phyloP scores from a whole-genome alignment of 2,888 invertebrate species.

The Dryobotodes eremita region DNA sequence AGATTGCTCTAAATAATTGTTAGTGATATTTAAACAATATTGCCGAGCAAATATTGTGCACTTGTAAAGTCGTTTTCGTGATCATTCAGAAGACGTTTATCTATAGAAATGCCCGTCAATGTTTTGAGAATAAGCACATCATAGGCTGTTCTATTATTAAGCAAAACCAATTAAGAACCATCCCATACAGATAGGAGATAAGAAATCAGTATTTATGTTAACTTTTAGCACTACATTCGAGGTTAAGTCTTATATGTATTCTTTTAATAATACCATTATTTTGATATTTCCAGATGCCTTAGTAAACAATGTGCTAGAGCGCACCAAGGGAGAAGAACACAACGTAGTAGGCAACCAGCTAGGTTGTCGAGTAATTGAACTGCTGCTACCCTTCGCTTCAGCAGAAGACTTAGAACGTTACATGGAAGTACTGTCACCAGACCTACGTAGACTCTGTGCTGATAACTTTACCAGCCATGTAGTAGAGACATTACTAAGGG shows the following conservation, averaged over 20 bases:
- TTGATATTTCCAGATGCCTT: conserved; percentile 90
- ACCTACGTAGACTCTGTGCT: conserved; percentile 93
- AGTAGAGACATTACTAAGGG: conserved; percentile 92
- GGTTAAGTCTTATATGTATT: background rate
- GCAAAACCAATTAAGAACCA: background rate
- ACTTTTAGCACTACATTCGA: background rate
- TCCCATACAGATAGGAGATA: background rate
- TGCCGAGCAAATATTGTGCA: background rate
- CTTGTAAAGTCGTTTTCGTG: background rate
- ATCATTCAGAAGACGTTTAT: background rate
- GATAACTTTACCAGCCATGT: conserved; percentile 96
- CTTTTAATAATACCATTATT: no score
- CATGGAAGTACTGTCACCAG: conserved; percentile 91
- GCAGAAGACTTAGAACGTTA: conserved; percentile 92
- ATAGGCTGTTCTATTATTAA: background rate
- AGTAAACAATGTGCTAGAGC: conserved; percentile 94
- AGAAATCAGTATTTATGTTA: background rate
- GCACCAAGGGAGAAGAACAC: conserved; percentile 93
- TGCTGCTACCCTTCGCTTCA: conserved; percentile 93
- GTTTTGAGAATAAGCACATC: background rate
- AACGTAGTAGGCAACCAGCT: conserved; percentile 95
- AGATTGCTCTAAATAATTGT: background rate
- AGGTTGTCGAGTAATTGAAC: conserved; percentile 94
- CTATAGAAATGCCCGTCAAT: background rate
- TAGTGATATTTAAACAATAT: background rate